Conservation (phyloP, 2,113 vertebrate species). For the Ptychochromis oligacanthus region DNA sequence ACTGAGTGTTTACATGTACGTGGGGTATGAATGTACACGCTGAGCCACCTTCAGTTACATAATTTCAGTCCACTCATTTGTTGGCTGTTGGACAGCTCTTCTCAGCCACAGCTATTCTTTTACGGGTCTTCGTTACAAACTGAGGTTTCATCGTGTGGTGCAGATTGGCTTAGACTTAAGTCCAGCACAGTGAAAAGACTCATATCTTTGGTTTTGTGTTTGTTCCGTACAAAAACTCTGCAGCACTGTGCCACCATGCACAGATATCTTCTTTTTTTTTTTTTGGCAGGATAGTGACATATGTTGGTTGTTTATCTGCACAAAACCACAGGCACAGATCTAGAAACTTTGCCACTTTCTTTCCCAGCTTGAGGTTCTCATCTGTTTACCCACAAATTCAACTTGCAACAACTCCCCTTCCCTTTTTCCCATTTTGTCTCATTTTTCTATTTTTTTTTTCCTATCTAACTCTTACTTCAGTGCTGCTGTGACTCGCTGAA, state of each 20-base stretch:
- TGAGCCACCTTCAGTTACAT: background rate
- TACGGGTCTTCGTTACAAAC: background rate
- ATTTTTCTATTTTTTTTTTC: background rate
- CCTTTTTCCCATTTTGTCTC: background rate
- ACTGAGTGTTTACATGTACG: background rate
- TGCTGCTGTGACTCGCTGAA: background rate
- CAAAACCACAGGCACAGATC: conserved; percentile 33
- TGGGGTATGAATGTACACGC: background rate
- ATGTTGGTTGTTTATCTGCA: background rate
- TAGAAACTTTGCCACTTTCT: conserved; percentile 13
- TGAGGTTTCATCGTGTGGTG: background rate
- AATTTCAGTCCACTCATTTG: background rate
- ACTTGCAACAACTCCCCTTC: background rate
- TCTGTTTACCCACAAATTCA: conserved; percentile 9
- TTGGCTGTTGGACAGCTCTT: conserved; percentile 1
- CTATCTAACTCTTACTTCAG: background rate
- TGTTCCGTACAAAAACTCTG: background rate
- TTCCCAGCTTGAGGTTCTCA: conserved; percentile 18
- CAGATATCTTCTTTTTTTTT: background rate
- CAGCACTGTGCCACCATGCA: background rate
- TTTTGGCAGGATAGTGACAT: background rate
- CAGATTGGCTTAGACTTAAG: background rate
- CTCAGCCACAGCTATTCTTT: background rate
- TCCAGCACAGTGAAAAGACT: background rate
- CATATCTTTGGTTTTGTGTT: conserved; percentile 2